Conservation (phyloP, 1,140 invertebrate genomes). For the Saccostrea cuccullata region DNA sequence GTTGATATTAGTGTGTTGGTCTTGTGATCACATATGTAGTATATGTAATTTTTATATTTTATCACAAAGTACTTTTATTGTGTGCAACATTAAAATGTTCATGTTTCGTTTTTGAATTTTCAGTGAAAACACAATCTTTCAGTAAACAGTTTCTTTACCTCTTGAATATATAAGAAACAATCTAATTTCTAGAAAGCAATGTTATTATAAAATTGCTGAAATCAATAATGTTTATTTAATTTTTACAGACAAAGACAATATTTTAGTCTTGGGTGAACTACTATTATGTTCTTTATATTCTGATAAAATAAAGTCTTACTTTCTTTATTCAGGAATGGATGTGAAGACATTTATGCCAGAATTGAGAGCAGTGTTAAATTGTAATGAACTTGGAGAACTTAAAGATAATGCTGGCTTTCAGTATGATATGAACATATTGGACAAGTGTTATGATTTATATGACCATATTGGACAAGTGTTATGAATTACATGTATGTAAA, state of each 20-base stretch:
- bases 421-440: constrained; percentile 87
- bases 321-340: constrained; percentile 81
- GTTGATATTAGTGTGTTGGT: background rate
- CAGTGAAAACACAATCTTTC: too few species aligned
- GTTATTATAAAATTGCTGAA: too few species aligned
- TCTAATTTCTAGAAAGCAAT: background rate
- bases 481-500: background rate
- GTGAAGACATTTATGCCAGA: constrained; percentile 85
- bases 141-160: background rate
- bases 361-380: constrained; percentile 84
- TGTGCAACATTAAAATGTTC: too few species aligned
- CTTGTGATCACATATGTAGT: background rate
- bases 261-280: background rate
- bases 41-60: background rate
- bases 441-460: constrained; percentile 29
- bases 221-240: too few species aligned
- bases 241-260: too few species aligned
- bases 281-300: background rate
- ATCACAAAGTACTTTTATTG: too few species aligned
- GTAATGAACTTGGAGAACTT: constrained; percentile 84
- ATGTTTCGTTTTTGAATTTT: too few species aligned
- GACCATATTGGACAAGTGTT: background rate
- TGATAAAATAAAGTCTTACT: too few species aligned
- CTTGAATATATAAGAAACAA: background rate
- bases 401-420: too few species aligned